Base-by-base conservation (phyloP, 2,888 invertebrate genomes). In the Seira musarum region DNA sequence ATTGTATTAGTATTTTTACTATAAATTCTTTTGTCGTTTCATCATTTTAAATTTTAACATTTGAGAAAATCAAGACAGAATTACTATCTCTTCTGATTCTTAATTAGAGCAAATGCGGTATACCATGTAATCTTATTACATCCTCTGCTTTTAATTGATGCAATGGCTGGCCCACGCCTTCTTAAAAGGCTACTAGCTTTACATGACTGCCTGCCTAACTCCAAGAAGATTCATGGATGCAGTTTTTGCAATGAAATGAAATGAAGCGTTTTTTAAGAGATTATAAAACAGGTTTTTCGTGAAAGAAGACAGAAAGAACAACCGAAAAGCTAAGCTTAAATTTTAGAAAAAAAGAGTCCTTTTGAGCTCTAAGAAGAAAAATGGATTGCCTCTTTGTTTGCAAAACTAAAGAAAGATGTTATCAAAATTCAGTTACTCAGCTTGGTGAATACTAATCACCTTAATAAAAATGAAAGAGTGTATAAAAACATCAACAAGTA, bases 131-230 rank as follows among this genome's bases (percentile, higher is more conserved):
- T 40, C n/a, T 19, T 25, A 40, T 61, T 65, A 73, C 65, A 40
- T 63, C 63, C 66, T 73, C 66, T 2, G 5, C 57, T 73, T 69
- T 75, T 75, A 75, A 75, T 75, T 75, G 75, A 75, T 75, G 68
- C 75, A 68, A n/a, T n/a, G n/a, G n/a, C 75, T 68, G 25, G 68
- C 25, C 75, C 75, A 68, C 75, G 68, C 75, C 75, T 75, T 57
- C 64, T 21, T 64, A 66, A 66, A 73, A 53, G 60, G 57, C 65
- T 21, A 75, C 63, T 68, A 61, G 40, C 17, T 30, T 24, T 21
- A 6, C 13, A 15, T 22, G 1, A 49, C 21, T 19, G 57, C 35
- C 15, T 19, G 25, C 21, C 10, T 63, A 49, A 24, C 63, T 21
- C 63, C 13, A 40, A 22, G n/a, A 75, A 75, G 75, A 68, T 75